Evolutionary conservation across 1,140 invertebrate genomes (phyloP).

Genomic region (Philopotamus ludificatus): DNA sequence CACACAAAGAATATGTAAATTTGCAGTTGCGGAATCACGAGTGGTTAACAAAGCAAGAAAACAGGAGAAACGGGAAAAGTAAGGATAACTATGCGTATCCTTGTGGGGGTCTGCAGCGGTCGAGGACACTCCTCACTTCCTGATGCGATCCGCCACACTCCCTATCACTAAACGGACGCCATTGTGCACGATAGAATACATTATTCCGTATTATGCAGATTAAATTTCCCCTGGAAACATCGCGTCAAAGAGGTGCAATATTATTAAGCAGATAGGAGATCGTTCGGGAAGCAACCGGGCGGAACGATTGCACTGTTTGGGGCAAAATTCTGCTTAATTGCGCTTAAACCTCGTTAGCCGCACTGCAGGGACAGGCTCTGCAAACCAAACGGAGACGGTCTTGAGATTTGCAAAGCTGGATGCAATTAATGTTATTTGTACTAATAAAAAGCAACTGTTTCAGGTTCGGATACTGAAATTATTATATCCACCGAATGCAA

Average conservation of each 20-base stretch:
- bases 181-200: slow-evolving; percentile 12
- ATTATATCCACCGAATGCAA: too few species aligned
- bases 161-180: slow-evolving; percentile 7
- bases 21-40: neutral
- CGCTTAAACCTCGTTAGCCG: neutral
- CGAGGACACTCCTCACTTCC: slow-evolving; percentile 17
- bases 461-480: too few species aligned
- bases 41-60: neutral
- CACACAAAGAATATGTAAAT: slow-evolving; percentile 16
- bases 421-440: too few species aligned
- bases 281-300: neutral
- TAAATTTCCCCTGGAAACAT: slow-evolving; percentile 15
- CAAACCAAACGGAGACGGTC: too few species aligned
- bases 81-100: too few species aligned
- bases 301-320: neutral
- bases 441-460: too few species aligned
- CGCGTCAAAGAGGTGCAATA: slow-evolving; percentile 2
- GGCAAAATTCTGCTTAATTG: neutral
- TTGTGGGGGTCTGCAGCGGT: neutral
- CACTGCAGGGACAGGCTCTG: too few species aligned
- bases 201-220: slow-evolving; percentile 24
- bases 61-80: neutral
- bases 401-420: too few species aligned
- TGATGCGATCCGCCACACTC: slow-evolving; percentile 1
- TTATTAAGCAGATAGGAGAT: neutral